These are phyloP conservation scores for Melinopterus prodromus DNA, from an alignment of 2,888 invertebrate species.

Conservation along the genomic window DNA sequence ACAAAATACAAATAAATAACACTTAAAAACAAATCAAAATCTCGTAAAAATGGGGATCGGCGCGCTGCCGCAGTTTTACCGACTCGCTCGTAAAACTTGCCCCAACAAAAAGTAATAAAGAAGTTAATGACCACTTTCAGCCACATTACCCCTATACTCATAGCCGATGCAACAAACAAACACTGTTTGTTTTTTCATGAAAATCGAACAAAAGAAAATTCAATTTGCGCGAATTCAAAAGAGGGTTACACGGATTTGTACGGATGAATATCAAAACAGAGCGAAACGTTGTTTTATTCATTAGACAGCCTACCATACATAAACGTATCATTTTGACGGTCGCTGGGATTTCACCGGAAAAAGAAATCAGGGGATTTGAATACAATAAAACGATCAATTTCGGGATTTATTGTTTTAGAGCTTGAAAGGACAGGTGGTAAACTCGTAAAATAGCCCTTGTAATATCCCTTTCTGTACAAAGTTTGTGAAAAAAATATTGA, in stretches of 20 bases:
- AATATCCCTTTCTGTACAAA: too few relatives aligned
- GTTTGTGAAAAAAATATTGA: too few relatives aligned
- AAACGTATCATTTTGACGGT: not conserved
- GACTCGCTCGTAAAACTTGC: not conserved
- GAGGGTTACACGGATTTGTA: not conserved
- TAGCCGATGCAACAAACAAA: not conserved
- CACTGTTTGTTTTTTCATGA: not conserved
- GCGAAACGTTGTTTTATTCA: not conserved
- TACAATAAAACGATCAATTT: not conserved
- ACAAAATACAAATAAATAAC: not conserved
- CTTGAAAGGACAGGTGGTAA: not conserved
- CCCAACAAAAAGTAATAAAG: not conserved
- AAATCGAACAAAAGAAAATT: not conserved
- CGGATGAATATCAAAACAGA: not conserved
- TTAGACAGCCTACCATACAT: not conserved
- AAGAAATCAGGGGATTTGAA: not conserved
- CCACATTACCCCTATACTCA: not conserved
- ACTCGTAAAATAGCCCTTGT: not conserved
- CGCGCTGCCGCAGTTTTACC: not conserved
- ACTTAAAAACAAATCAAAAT: constrained; percentile 4
- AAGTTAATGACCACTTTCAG: not conserved
- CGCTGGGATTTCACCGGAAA: not conserved
- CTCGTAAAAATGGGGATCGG: not conserved
- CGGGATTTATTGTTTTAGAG: not conserved
- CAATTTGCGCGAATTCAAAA: not conserved